phyloP scores from a whole-genome alignment of 53 echinoderm and acorn worm species.

The Stichopus horrens region DNA sequence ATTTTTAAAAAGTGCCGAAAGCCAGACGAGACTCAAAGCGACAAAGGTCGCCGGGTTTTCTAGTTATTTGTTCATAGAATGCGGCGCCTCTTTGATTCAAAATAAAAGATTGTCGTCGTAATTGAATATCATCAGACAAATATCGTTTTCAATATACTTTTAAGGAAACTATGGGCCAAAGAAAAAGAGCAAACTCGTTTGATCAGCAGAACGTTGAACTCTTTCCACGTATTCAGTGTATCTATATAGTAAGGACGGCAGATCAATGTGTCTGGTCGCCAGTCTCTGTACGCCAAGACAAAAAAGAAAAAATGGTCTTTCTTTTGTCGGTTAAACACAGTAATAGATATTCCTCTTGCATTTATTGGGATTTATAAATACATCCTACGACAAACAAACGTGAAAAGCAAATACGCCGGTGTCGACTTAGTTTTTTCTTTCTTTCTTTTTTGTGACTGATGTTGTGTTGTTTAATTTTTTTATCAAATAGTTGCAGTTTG shows the following conservation, averaged over 20 bases:
- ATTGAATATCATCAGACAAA: neutral
- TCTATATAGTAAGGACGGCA: neutral
- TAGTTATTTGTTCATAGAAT: neutral
- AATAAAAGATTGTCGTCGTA: neutral
- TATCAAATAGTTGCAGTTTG: too few relatives aligned
- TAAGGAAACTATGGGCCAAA: neutral
- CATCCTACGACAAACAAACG: too few relatives aligned
- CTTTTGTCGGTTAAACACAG: too few relatives aligned
- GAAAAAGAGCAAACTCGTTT: neutral
- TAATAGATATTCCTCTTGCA: too few relatives aligned
- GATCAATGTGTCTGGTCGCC: neutral
- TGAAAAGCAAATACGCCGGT: too few relatives aligned
- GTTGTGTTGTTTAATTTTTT: too few relatives aligned
- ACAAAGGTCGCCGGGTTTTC: neutral
- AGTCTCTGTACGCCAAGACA: too few relatives aligned
- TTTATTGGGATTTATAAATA: too few relatives aligned
- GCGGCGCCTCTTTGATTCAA: conserved; percentile 4
- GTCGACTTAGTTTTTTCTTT: too few relatives aligned
- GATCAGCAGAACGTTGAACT: neutral
- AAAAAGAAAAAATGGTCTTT: too few relatives aligned
- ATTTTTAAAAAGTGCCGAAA: too few relatives aligned
- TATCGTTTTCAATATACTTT: neutral
- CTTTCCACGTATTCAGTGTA: neutral
- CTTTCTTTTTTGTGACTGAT: too few relatives aligned
- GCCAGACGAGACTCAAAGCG: neutral